Percentiles rank a stretch among this genome's conserved stretches.
These are phyloP conservation scores for Melanophora roralis DNA, from an alignment of 2,888 invertebrate species.

Conservation along the genomic window DNA sequence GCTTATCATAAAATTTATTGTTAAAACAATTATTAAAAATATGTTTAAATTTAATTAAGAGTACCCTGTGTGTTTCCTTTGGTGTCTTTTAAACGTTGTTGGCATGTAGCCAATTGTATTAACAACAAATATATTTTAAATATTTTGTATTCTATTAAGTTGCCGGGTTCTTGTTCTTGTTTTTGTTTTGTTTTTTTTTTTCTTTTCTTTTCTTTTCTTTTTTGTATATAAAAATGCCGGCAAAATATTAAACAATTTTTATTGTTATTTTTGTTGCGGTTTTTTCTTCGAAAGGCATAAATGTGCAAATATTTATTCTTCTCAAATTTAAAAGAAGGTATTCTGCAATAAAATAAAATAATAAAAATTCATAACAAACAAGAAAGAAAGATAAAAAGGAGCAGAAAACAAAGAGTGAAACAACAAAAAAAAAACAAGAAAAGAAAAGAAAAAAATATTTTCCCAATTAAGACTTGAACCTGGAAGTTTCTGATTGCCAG, in stretches of 20 bases:
- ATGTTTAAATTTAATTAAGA: not conserved
- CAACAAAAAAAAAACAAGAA: too few relatives aligned
- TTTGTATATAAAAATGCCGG: too few relatives aligned
- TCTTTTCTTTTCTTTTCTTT: too few relatives aligned
- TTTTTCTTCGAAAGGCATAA: not conserved
- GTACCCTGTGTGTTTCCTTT: slow-evolving; percentile 20
- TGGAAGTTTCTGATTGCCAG: too few relatives aligned
- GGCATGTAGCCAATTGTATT: slow-evolving; percentile 55
- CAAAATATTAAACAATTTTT: slow-evolving; percentile 6
- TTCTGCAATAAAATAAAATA: not conserved
- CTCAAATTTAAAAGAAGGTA: not conserved
- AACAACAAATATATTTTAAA: slow-evolving; percentile 38
- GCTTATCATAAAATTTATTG: slow-evolving; percentile 17
- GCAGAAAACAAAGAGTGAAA: too few relatives aligned
- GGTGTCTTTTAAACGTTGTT: slow-evolving; percentile 10
- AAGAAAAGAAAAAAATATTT: too few relatives aligned
- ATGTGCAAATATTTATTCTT: too few relatives aligned
- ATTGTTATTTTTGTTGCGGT: not conserved
- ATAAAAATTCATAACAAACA: not conserved
- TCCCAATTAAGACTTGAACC: too few relatives aligned
- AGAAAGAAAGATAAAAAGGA: too few relatives aligned
- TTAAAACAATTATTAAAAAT: not conserved
- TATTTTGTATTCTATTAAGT: slow-evolving; percentile 33
- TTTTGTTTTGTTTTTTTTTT: slow-evolving; percentile 14
- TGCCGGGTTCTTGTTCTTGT: slow-evolving; percentile 38